Percentiles rank a stretch among this genome's conserved stretches.
Conservation (phyloP, 2,113 vertebrate species). For the Pithys albifrons region DNA sequence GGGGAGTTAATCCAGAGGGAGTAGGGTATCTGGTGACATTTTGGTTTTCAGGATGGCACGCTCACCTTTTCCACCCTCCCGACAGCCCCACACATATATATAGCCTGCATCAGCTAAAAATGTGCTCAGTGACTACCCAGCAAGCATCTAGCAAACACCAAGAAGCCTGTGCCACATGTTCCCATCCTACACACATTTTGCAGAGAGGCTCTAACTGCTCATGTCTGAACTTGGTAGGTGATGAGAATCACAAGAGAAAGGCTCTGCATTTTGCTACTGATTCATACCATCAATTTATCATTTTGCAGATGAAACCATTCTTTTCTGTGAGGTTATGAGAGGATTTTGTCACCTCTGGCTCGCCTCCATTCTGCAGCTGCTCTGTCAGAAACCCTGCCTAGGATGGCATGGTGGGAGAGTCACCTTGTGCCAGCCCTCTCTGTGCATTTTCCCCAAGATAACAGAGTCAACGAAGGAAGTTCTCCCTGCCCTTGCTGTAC, state of each 20-base stretch:
- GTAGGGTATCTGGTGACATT: not conserved
- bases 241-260: not conserved
- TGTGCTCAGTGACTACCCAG: not conserved
- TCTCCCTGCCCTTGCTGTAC: not conserved
- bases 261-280: not conserved
- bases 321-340: not conserved
- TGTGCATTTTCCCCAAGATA: not conserved
- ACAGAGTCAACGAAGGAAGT: not conserved
- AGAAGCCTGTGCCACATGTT: not conserved
- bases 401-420: not conserved
- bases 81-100: not conserved
- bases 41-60: rapidly evolving
- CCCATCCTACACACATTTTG: not conserved
- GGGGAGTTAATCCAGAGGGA: not conserved
- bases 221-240: not conserved
- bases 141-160: rapidly evolving
- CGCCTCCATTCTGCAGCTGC: not conserved
- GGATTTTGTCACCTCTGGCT: not conserved
- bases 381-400: not conserved
- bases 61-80: not conserved
- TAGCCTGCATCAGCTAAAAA: not conserved
- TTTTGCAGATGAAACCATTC: not conserved
- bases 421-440: not conserved
- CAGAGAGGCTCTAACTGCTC: not conserved
- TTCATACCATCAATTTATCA: not conserved